Conservation (phyloP, 2,113 vertebrate genomes). For the Sinocyclocheilus rhinocerous region DNA sequence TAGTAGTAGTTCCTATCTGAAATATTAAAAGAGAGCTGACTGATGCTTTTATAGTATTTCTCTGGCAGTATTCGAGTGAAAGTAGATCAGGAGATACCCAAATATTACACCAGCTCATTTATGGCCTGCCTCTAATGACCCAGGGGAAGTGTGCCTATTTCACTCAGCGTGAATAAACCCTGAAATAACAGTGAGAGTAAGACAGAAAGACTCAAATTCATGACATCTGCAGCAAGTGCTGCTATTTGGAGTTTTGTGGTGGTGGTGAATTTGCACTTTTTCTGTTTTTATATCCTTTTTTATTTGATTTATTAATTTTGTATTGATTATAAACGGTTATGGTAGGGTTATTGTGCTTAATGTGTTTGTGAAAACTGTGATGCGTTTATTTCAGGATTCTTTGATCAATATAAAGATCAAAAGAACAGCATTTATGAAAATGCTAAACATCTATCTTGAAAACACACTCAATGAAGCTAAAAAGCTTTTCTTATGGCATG, state of each 20-base stretch:
- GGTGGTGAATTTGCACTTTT: neutral
- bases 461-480: neutral
- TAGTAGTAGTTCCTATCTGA: neutral
- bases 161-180: neutral
- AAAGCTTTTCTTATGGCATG: neutral
- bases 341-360: neutral
- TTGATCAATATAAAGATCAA: neutral
- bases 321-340: no score
- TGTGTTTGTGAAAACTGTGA: neutral
- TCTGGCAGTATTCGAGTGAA: neutral
- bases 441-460: neutral
- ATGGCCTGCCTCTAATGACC: constrained; percentile 21
- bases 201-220: neutral
- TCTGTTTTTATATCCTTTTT: neutral
- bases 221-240: neutral
- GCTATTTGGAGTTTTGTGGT: neutral
- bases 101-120: neutral
- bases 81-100: constrained; percentile 28
- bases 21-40: neutral
- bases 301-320: neutral
- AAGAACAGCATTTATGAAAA: neutral
- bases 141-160: constrained; percentile 43
- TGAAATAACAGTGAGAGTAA: neutral
- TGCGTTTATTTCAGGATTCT: neutral
- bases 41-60: neutral